These are phyloP conservation scores for Petrophora chlorosata DNA, from an alignment of 2,888 invertebrate species.

Conservation along the genomic window DNA sequence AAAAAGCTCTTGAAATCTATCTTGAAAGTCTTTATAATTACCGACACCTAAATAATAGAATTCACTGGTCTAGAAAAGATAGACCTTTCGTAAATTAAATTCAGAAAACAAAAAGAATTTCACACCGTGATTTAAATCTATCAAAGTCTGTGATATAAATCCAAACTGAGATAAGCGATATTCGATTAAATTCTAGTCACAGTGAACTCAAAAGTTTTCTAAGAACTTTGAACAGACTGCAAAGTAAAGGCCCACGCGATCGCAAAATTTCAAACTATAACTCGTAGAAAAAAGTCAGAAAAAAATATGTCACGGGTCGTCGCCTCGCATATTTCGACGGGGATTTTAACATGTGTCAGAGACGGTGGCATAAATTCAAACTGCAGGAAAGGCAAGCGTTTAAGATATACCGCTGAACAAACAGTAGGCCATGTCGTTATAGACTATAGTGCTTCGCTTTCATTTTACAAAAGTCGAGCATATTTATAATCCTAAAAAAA, in stretches of 20 bases:
- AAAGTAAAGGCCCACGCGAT: slow-evolving; percentile 30
- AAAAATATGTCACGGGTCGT: slow-evolving; percentile 59
- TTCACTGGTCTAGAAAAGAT: no score
- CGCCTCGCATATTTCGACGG: slow-evolving; percentile 55
- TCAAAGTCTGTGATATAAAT: not conserved
- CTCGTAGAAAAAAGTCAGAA: slow-evolving; percentile 38
- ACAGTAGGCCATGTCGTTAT: slow-evolving; percentile 10
- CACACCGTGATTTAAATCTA: no score
- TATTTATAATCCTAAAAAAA: no score
- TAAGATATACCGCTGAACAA: slow-evolving; percentile 11
- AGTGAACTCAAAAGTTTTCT: slow-evolving; percentile 19
- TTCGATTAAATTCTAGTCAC: slow-evolving; percentile 18
- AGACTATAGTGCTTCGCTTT: no score
- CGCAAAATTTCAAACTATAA: slow-evolving; percentile 36
- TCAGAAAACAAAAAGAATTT: no score
- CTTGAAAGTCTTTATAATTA: no score
- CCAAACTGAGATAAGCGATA: slow-evolving; percentile 1
- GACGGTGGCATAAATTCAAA: slow-evolving; percentile 62
- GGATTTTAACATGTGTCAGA: slow-evolving; percentile 67
- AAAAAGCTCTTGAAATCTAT: not conserved
- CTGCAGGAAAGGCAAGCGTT: slow-evolving; percentile 41
- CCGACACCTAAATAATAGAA: no score
- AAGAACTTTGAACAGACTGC: slow-evolving; percentile 27
- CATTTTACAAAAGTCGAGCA: no score
- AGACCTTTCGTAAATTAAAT: no score